Conservation (phyloP, 2,113 vertebrate species). For the Mustela lutreola region DNA sequence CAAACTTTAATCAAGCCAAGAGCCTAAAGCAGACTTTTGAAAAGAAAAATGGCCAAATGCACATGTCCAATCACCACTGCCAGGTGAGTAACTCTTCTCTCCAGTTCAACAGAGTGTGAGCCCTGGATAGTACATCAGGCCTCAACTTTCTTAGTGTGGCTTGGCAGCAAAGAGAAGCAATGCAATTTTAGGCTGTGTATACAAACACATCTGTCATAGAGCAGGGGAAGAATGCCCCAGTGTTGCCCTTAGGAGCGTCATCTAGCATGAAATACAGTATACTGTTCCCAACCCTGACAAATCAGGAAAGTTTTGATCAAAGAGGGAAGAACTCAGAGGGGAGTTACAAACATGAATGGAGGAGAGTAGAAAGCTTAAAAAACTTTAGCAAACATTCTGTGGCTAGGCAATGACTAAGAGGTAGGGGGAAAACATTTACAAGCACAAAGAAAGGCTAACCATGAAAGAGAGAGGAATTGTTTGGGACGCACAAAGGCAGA, state of each 20-base stretch:
- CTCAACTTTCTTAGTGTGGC: not conserved
- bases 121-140: conserved; percentile 54
- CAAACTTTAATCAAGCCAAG: conserved; percentile 77
- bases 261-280: conserved; percentile 11
- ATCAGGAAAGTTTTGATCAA: conserved; percentile 43
- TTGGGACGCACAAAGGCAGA: not conserved
- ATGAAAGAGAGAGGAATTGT: not conserved
- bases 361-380: not conserved
- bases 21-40: conserved; percentile 53
- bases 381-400: not conserved
- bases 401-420: not conserved
- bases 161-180: conserved; percentile 43
- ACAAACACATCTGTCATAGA: conserved; percentile 65
- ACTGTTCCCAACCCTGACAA: conserved; percentile 9
- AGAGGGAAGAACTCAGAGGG: not conserved
- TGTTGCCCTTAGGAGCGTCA: conserved; percentile 52
- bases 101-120: not conserved
- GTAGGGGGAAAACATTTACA: not conserved
- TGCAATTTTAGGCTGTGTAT: conserved; percentile 42
- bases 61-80: not conserved
- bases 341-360: not conserved
- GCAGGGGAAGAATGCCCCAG: not conserved
- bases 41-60: conserved; percentile 73
- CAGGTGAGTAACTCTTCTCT: conserved; percentile 31
- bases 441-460: not conserved